Percentiles rank a stretch among this genome's conserved stretches.
These are phyloP conservation scores for Xenus cinereus DNA, from an alignment of 2,113 vertebrate genomes.

Conservation along the genomic window DNA sequence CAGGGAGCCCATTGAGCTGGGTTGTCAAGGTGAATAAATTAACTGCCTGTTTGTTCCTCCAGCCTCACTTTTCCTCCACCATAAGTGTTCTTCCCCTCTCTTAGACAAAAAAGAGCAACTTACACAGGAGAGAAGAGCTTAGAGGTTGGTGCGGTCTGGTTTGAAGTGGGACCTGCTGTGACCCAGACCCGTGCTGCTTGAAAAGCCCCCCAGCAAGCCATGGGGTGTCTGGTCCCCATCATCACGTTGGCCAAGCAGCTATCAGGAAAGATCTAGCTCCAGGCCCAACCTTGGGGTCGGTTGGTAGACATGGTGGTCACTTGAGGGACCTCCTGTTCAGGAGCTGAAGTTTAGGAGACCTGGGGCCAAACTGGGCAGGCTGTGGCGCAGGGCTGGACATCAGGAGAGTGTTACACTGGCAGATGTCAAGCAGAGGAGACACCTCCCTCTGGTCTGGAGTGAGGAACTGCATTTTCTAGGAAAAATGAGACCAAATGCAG, in stretches of 20 bases:
- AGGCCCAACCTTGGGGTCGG: background rate
- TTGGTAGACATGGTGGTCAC: background rate
- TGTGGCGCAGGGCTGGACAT: background rate
- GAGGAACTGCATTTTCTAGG: background rate
- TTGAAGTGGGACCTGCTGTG: background rate
- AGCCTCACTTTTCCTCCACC: background rate
- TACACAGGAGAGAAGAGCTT: background rate
- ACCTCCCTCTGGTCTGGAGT: background rate
- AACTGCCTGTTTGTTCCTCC: background rate
- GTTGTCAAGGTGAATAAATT: conserved; percentile 16
- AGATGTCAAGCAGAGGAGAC: background rate
- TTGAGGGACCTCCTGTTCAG: background rate
- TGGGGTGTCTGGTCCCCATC: background rate
- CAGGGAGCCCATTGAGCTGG: conserved; percentile 31
- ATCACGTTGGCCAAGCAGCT: background rate
- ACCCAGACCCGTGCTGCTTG: background rate
- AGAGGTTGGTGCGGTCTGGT: background rate
- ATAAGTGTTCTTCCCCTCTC: background rate
- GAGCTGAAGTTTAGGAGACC: background rate
- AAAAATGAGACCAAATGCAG: background rate
- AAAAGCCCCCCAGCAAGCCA: background rate
- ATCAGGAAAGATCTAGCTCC: background rate
- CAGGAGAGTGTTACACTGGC: background rate
- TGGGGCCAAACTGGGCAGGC: background rate
- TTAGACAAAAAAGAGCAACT: background rate